Conservation (phyloP, 2,797 vertebrate species). For the Alauda arvensis region DNA sequence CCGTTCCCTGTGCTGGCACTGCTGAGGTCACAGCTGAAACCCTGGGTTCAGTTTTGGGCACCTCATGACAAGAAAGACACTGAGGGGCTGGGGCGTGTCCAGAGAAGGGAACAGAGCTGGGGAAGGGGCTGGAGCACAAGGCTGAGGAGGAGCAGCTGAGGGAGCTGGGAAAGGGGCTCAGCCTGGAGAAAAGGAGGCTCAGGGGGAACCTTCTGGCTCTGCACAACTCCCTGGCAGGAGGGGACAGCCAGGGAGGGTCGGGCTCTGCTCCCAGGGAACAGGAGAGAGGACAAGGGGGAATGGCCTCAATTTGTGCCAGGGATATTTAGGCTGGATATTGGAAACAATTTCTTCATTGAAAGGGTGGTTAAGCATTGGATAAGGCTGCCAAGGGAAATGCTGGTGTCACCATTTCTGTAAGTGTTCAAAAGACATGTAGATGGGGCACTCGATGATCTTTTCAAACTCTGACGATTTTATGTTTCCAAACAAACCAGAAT, state of each 20-base stretch:
- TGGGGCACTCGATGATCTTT: neutral
- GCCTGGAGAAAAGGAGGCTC: neutral
- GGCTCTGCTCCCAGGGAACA: neutral
- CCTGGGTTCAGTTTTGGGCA: rapidly evolving
- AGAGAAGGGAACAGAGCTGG: rapidly evolving
- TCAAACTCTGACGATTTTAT: neutral
- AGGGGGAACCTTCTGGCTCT: neutral
- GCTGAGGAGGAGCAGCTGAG: neutral
- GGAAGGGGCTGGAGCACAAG: neutral
- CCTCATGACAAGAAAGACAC: rapidly evolving
- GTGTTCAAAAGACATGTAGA: neutral
- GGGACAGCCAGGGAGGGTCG: rapidly evolving
- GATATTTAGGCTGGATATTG: neutral
- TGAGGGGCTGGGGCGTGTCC: rapidly evolving
- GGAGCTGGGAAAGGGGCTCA: neutral
- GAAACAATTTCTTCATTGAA: neutral
- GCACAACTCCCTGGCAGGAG: neutral
- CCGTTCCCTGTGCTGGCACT: neutral
- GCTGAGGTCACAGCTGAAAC: neutral
- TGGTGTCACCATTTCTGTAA: too few relatives aligned
- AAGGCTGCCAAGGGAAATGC: too few relatives aligned
- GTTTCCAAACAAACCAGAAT: neutral
- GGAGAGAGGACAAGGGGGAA: rapidly evolving
- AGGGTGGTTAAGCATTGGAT: neutral
- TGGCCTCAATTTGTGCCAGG: too few relatives aligned